These are phyloP conservation scores for Stegostoma tigrinum DNA, from an alignment of 2,113 vertebrate species.

Conservation along the genomic window DNA sequence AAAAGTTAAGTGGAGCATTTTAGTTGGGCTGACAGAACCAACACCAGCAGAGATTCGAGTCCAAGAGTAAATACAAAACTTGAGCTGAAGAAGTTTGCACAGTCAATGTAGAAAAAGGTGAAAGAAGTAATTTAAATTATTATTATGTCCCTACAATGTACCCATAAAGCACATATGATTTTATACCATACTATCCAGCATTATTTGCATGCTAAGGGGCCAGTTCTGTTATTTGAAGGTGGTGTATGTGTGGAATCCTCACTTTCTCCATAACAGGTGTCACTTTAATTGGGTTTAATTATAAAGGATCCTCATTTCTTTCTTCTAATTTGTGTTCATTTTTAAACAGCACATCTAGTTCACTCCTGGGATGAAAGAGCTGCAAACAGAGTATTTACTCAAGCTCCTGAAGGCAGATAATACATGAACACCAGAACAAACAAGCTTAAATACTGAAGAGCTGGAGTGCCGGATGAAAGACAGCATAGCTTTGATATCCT, in stretches of 20 bases:
- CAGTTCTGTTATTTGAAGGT: background rate
- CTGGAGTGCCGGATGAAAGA: background rate
- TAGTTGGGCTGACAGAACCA: background rate
- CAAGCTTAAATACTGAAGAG: background rate
- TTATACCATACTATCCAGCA: background rate
- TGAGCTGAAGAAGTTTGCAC: background rate
- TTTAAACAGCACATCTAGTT: background rate
- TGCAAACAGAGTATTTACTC: background rate
- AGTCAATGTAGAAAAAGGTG: background rate
- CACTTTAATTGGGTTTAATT: background rate
- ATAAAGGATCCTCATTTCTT: background rate
- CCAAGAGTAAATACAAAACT: background rate
- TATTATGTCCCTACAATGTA: background rate
- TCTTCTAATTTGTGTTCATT: background rate
- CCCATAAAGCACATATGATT: background rate
- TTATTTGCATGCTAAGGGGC: background rate
- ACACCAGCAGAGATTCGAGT: background rate
- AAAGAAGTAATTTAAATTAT: background rate
- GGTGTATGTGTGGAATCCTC: background rate
- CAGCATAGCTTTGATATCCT: conserved; percentile 4
- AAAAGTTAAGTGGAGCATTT: background rate
- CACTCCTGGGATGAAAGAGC: background rate
- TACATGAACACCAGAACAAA: background rate
- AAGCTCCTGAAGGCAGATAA: background rate
- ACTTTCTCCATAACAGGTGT: background rate